Evolutionary conservation across 2,888 invertebrate genomes (phyloP).

Genomic region (Taphrorychus bicolor): DNA sequence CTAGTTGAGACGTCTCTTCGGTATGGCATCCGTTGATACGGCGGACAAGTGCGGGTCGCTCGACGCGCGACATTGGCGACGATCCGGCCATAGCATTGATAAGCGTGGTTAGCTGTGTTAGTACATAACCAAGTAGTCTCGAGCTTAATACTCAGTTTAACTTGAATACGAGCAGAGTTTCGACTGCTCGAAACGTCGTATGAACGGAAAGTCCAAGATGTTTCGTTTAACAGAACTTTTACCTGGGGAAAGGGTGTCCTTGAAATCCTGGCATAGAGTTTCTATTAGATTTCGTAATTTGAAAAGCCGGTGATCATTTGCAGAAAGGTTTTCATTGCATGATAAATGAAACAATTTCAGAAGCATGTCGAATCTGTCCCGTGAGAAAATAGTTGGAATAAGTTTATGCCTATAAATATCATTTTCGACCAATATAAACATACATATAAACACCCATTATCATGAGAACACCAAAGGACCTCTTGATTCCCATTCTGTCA

Average conservation of each 20-base stretch:
- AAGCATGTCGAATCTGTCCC: neutral
- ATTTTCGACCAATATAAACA: neutral
- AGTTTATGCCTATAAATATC: neutral
- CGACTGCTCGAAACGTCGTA: too few relatives aligned
- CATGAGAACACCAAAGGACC: neutral
- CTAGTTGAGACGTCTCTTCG: too few relatives aligned
- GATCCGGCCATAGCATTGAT: too few relatives aligned
- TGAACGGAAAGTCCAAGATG: too few relatives aligned
- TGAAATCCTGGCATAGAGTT: neutral
- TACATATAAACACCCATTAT: neutral
- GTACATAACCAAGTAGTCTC: too few relatives aligned
- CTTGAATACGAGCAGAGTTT: too few relatives aligned
- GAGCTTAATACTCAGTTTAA: too few relatives aligned
- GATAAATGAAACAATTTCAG: neutral
- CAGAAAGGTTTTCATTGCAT: neutral
- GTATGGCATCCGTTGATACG: too few relatives aligned
- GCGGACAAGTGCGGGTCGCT: too few relatives aligned
- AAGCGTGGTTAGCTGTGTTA: too few relatives aligned
- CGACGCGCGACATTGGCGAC: too few relatives aligned
- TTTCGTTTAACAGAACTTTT: constrained; percentile 4
- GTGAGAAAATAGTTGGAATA: neutral
- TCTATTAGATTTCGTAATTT: neutral
- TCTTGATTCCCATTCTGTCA: neutral
- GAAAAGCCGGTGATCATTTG: neutral
- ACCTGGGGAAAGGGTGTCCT: neutral